Evolutionary conservation across 2,888 invertebrate genomes (phyloP).

Genomic region (Dolichopus griseipennis): DNA sequence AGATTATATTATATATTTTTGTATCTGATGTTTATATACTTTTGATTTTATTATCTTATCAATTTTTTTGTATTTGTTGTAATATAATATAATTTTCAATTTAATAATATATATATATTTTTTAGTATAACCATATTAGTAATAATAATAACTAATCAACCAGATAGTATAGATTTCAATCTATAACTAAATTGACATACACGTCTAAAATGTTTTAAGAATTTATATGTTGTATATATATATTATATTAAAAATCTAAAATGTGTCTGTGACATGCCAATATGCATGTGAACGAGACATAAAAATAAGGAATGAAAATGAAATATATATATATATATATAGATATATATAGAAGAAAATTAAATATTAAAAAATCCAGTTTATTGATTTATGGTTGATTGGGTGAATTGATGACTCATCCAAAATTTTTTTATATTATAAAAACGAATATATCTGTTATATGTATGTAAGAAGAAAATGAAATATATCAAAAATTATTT

Average conservation of each 20-base stretch:
- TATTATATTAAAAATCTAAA: not conserved
- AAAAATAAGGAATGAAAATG: not conserved
- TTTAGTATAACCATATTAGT: not conserved
- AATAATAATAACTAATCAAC: not conserved
- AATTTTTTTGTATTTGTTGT: not conserved
- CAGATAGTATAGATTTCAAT: not conserved
- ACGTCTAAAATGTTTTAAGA: no score
- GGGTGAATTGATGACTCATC: not conserved
- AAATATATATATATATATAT: not conserved
- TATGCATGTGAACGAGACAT: not conserved
- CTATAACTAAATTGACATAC: not conserved
- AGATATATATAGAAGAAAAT: no score
- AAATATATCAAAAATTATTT: no score
- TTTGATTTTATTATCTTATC: not conserved
- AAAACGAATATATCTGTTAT: not conserved
- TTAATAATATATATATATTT: not conserved
- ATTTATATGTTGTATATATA: no score
- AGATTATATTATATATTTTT: not conserved
- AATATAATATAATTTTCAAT: not conserved
- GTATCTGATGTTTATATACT: not conserved
- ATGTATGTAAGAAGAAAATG: no score
- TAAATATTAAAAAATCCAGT: not conserved
- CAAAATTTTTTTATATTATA: not conserved
- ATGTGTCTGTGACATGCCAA: conserved; percentile 1
- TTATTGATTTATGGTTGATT: not conserved